Evolutionary conservation across 2,888 invertebrate species (phyloP).

Genomic region (Labia minor): DNA sequence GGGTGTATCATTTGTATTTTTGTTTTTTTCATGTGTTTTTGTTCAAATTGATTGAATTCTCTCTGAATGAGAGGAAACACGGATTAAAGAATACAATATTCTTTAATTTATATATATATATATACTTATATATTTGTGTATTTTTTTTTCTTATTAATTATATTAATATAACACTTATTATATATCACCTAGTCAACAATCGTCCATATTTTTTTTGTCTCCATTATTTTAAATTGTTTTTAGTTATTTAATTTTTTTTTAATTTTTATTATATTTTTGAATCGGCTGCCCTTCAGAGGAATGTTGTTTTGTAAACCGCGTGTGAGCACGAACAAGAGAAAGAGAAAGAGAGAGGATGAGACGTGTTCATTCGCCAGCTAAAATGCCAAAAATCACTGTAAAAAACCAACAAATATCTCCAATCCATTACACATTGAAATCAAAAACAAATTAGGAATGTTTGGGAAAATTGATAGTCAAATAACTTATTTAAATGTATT

Average conservation of each 20-base stretch:
- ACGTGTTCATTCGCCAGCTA: neutral
- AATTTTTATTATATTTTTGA: neutral
- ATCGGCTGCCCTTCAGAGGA: neutral
- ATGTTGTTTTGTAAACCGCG: slow-evolving; percentile 8
- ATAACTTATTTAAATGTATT: no score
- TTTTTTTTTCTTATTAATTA: neutral
- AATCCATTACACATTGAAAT: no score
- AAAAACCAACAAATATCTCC: neutral
- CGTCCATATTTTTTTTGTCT: neutral
- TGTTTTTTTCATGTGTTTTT: no score
- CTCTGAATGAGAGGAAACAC: neutral
- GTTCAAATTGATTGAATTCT: neutral
- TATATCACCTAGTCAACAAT: slow-evolving; percentile 13
- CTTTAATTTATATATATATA: neutral
- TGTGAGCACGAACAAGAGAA: neutral
- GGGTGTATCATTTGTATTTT: no score
- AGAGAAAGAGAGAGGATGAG: no score
- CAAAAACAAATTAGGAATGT: no score
- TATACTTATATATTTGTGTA: no score
- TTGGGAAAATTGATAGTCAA: no score
- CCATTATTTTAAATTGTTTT: neutral
- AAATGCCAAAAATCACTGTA: neutral
- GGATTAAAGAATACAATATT: neutral
- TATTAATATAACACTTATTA: slow-evolving; percentile 13
- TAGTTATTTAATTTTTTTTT: neutral